Percentiles rank a stretch among this genome's conserved stretches.
phyloP scores from a whole-genome alignment of 2,113 vertebrate genomes.

The Pagrus major region DNA sequence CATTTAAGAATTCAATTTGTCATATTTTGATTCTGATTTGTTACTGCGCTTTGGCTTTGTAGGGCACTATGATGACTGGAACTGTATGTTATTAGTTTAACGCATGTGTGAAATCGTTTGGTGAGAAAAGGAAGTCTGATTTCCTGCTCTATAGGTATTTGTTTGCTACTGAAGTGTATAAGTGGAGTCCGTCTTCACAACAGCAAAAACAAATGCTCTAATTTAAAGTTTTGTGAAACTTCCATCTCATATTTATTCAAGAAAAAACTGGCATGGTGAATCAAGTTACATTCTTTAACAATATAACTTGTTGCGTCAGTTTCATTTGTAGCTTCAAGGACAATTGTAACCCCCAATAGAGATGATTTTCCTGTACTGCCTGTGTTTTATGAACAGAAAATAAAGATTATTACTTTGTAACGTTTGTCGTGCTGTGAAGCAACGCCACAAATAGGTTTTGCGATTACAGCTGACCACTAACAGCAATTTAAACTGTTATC shows the following conservation, averaged over 20 bases:
- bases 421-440: slow-evolving; percentile 64
- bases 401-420: slow-evolving; percentile 12
- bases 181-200: background rate
- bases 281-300: background rate
- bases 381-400: slow-evolving; percentile 18
- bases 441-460: slow-evolving; percentile 34
- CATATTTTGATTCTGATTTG: no score
- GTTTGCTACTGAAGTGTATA: background rate
- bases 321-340: background rate
- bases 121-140: background rate
- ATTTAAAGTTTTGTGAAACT: background rate
- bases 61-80: no score
- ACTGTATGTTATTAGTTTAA: background rate
- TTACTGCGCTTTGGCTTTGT: no score
- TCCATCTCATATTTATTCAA: background rate
- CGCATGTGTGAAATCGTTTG: background rate
- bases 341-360: background rate
- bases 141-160: background rate
- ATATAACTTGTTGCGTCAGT: background rate
- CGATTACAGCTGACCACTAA: slow-evolving; percentile 71
- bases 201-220: background rate
- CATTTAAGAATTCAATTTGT: no score
- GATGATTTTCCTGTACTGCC: background rate
- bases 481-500: slow-evolving; percentile 14
- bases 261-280: background rate